A percentile compares a stretch with the other conserved stretches of the same genome.
Evolutionary conservation across 2,113 vertebrate species (phyloP).

Genomic region (Junco hyemalis): DNA sequence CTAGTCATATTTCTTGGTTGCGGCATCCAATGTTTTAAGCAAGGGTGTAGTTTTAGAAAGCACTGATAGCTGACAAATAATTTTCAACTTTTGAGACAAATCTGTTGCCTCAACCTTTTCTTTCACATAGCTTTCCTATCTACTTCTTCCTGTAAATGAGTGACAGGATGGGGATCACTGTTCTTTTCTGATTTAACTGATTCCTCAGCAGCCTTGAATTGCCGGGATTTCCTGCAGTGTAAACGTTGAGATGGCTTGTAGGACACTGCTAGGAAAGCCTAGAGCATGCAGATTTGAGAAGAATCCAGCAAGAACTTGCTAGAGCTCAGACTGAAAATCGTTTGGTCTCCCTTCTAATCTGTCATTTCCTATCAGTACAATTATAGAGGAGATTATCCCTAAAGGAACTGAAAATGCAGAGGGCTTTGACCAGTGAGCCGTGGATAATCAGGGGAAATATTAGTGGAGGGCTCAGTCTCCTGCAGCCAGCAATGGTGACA

Average conservation of each 20-base stretch:
- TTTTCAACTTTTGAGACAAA: not conserved
- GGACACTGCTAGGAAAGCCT: not conserved
- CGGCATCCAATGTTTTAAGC: not conserved
- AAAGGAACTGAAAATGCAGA: not conserved
- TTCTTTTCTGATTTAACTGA: not conserved
- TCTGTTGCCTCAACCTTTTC: not conserved
- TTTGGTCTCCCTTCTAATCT: not conserved
- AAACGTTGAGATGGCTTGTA: not conserved
- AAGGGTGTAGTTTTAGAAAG: not conserved
- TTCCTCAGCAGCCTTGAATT: not conserved
- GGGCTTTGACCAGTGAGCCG: not conserved
- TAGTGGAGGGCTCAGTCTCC: not conserved
- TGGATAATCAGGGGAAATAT: not conserved
- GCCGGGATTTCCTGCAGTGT: not conserved
- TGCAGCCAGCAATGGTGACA: not conserved
- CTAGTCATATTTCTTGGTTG: not conserved
- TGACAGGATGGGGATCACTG: not conserved
- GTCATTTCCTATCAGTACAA: not conserved
- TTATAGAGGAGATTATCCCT: not conserved
- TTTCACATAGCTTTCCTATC: not conserved
- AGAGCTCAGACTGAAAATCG: not conserved
- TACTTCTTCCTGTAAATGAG: not conserved
- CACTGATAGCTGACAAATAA: not conserved
- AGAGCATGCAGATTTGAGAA: not conserved
- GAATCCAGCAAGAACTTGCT: not conserved